Conservation (phyloP, 2,797 vertebrate species). For the Chelon labrosus region DNA sequence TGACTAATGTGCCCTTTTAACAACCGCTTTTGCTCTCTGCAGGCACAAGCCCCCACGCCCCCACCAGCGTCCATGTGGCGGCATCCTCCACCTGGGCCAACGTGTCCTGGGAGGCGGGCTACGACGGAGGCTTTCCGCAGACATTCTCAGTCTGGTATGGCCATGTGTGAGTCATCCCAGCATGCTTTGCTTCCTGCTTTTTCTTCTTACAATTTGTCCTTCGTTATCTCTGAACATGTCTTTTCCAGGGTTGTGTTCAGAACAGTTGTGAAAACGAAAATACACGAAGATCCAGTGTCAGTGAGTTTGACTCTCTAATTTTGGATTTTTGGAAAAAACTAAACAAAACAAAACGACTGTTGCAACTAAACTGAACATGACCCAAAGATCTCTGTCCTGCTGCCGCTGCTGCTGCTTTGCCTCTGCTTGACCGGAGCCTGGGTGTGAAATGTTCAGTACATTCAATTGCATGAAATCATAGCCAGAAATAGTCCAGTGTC, state of each 20-base stretch:
- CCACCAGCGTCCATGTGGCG: conserved; percentile 89
- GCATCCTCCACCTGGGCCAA: conserved; percentile 96
- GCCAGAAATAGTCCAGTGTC: too few species aligned
- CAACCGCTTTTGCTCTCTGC: conserved; percentile 27
- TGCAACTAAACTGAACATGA: conserved; percentile 74
- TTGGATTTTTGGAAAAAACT: conserved; percentile 28
- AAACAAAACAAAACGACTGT: conserved; percentile 9
- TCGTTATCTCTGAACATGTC: conserved; percentile 59
- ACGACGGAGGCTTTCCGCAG: conserved; percentile 98
- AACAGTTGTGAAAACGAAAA: conserved; percentile 70
- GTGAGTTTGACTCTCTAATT: conserved; percentile 65
- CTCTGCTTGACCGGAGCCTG: conserved; percentile 49
- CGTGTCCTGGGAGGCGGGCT: conserved; percentile 94
- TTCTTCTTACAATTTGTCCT: conserved; percentile 78
- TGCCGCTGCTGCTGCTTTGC: conserved; percentile 61
- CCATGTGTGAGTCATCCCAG: conserved; percentile 99
- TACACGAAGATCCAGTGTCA: conserved; percentile 48
- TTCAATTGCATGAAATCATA: too few species aligned
- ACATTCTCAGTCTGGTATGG: conserved; percentile 99
- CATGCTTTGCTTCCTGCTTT: conserved; percentile 99
- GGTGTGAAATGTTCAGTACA: conserved; percentile 12
- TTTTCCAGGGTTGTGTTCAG: conserved; percentile 77
- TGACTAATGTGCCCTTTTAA: conserved; percentile 50
- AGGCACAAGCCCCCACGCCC: conserved; percentile 99
- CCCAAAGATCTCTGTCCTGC: conserved; percentile 57